Percentiles rank a stretch among this genome's conserved stretches.
Conservation (phyloP, 2,888 invertebrate species). For the Disparrhopalites patrizii region DNA sequence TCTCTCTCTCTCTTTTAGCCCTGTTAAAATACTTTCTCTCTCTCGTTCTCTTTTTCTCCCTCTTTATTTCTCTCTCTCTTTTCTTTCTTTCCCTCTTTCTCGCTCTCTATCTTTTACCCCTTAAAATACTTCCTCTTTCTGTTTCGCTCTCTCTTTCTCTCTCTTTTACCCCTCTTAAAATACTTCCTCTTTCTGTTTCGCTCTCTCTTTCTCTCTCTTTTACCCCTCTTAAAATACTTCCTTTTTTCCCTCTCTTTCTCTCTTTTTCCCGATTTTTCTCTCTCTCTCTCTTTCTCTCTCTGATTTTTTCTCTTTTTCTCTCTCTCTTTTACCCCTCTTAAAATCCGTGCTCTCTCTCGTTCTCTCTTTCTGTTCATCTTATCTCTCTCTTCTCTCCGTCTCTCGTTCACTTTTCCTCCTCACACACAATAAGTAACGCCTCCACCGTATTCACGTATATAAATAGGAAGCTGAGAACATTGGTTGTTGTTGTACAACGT, state of each 20-base stretch:
- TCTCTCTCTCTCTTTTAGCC: conserved; percentile 16
- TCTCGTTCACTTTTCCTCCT: background rate
- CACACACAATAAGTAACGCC: too few relatives aligned
- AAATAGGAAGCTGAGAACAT: too few relatives aligned
- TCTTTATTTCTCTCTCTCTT: background rate
- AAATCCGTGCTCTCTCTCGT: background rate
- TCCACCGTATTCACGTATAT: too few relatives aligned
- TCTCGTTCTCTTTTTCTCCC: conserved; percentile 24
- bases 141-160: conserved; percentile 1
- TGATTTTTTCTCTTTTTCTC: conserved; percentile 6
- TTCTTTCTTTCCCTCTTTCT: conserved; percentile 20
- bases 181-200: conserved; percentile 6
- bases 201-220: background rate
- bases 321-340: background rate
- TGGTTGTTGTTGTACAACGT: too few relatives aligned
- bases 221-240: background rate
- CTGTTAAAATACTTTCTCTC: conserved; percentile 14
- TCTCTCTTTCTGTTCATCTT: background rate
- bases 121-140: conserved; percentile 20
- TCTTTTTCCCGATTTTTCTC: conserved; percentile 6
- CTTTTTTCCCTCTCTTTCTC: conserved; percentile 2
- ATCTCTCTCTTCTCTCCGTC: background rate
- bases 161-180: too few relatives aligned
- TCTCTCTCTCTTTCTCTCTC: background rate
- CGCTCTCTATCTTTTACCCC: conserved; percentile 11